Conservation (phyloP, 92 coral and sea anemone genomes). For the Palythoa caribaeorum region DNA sequence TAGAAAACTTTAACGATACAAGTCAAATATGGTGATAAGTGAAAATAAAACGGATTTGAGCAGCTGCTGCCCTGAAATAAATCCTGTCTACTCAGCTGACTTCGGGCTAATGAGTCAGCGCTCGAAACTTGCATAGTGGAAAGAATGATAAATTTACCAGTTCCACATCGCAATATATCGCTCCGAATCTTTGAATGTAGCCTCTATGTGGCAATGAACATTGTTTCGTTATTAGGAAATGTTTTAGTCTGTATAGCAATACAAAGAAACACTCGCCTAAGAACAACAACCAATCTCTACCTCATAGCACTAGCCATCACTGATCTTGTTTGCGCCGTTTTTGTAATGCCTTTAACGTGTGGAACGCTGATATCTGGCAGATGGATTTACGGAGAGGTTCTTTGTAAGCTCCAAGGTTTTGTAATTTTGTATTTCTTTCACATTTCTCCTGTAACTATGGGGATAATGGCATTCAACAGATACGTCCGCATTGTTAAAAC, state of each 20-base stretch:
- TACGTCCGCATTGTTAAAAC: conserved; percentile 43
- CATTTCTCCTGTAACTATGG: conserved; percentile 56
- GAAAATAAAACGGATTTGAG: neutral
- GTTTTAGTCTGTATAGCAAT: conserved; percentile 38
- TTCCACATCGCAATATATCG: conserved; percentile 43
- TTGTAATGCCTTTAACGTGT: conserved; percentile 49
- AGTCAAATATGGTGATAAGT: neutral
- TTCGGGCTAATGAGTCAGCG: neutral
- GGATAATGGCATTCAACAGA: conserved; percentile 56
- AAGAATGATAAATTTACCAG: conserved; percentile 10
- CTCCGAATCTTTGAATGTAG: conserved; percentile 35
- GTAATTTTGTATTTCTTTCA: conserved; percentile 32
- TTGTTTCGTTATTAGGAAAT: conserved; percentile 25
- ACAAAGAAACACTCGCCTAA: conserved; percentile 48
- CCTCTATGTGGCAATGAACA: conserved; percentile 26
- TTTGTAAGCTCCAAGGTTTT: conserved; percentile 50
- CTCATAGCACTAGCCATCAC: conserved; percentile 41
- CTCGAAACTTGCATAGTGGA: neutral
- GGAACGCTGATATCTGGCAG: conserved; percentile 44
- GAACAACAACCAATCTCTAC: conserved; percentile 49
- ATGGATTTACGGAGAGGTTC: conserved; percentile 42
- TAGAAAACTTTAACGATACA: neutral
- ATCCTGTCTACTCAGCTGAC: neutral
- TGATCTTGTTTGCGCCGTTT: conserved; percentile 44
- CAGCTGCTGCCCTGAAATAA: neutral